These are phyloP conservation scores for Atrina japonica DNA, from an alignment of 2,888 invertebrate genomes.

Conservation along the genomic window DNA sequence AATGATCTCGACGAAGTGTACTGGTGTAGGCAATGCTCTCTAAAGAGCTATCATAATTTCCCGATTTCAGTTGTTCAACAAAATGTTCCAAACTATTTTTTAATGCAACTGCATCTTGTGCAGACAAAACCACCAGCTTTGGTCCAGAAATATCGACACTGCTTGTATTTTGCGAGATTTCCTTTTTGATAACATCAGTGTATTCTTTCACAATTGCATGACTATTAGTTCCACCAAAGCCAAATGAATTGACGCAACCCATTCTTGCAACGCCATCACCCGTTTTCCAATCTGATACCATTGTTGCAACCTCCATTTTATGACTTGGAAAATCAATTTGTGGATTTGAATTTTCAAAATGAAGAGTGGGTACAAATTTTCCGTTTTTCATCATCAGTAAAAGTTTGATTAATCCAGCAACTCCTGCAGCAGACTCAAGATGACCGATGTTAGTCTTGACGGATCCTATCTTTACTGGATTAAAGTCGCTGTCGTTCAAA, in stretches of 20 bases:
- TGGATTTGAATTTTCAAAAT: constrained; percentile 39
- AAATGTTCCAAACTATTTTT: background rate
- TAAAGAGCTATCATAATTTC: background rate
- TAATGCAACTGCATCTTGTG: background rate
- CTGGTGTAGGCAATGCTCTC: background rate
- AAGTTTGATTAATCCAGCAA: constrained; percentile 66
- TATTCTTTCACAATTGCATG: constrained; percentile 45
- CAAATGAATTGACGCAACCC: constrained; percentile 51
- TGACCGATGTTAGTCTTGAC: constrained; percentile 73
- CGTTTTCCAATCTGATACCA: constrained; percentile 24
- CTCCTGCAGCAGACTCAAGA: constrained; percentile 66
- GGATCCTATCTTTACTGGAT: constrained; percentile 55
- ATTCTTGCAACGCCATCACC: background rate
- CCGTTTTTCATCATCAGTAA: constrained; percentile 64
- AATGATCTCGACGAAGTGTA: constrained; percentile 19
- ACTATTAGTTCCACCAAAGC: constrained; percentile 58
- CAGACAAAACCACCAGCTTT: constrained; percentile 4
- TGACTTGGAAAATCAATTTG: constrained; percentile 49
- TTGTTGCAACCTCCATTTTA: constrained; percentile 41
- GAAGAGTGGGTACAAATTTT: constrained; percentile 59
- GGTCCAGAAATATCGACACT: background rate
- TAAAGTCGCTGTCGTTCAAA: too few species aligned
- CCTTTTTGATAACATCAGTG: background rate
- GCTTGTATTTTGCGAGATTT: background rate
- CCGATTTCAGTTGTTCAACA: background rate